Evolutionary conservation across 2,888 invertebrate species (phyloP).

Genomic region (Nemotelus nigrinus): DNA sequence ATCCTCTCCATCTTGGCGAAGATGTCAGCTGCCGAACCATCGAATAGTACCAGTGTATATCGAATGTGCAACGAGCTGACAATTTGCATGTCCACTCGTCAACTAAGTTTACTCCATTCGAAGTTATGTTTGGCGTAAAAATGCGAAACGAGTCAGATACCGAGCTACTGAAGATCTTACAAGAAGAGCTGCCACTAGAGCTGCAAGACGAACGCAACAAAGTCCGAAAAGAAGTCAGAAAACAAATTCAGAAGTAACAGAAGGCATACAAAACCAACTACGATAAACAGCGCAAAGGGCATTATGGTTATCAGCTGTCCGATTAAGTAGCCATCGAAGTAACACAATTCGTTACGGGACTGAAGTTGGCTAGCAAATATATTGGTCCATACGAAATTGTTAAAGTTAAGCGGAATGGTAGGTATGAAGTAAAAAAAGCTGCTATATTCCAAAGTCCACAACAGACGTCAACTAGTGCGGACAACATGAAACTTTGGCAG

Average conservation of each 20-base stretch:
- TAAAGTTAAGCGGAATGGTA: not conserved
- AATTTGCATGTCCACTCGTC: constrained; percentile 9
- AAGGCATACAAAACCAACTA: constrained; percentile 40
- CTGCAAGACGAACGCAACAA: constrained; percentile 35
- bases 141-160: constrained; percentile 35
- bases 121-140: constrained; percentile 40
- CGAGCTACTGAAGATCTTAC: constrained; percentile 33
- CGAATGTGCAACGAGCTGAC: constrained; percentile 1
- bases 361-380: constrained; percentile 45
- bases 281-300: not conserved
- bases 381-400: constrained; percentile 2
- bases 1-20: not conserved
- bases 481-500: constrained; percentile 48
- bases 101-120: constrained; percentile 35
- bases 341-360: constrained; percentile 49
- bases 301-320: not conserved
- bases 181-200: constrained; percentile 8
- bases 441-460: constrained; percentile 46
- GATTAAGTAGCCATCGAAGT: constrained; percentile 51
- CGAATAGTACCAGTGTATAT: constrained; percentile 11
- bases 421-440: constrained; percentile 40
- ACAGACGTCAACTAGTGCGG: constrained; percentile 37
- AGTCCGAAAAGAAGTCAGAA: constrained; percentile 41
- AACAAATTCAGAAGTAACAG: constrained; percentile 51
- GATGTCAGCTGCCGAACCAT: not conserved